These are phyloP conservation scores for Kryptolebias marmoratus DNA, from an alignment of 2,113 vertebrate species.

Conservation along the genomic window DNA sequence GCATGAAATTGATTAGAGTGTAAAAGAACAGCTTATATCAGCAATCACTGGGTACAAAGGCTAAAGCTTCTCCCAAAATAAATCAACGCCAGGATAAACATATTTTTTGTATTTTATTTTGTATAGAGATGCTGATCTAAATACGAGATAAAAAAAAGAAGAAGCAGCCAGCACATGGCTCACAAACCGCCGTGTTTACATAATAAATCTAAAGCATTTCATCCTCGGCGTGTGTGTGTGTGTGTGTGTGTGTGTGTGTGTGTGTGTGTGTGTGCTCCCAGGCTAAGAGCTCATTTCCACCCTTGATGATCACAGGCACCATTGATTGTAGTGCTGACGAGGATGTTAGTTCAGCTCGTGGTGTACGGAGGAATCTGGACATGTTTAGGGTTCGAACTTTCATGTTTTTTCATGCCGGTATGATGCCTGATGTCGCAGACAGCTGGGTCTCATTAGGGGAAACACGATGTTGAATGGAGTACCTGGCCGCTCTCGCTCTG, in stretches of 20 bases:
- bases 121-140: slow-evolving; percentile 39
- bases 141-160: slow-evolving; percentile 36
- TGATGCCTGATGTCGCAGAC: slow-evolving; percentile 68
- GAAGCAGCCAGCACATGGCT: slow-evolving; percentile 41
- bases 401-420: slow-evolving; percentile 67
- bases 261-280: slow-evolving; percentile 45
- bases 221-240: slow-evolving; percentile 24
- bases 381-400: slow-evolving; percentile 78
- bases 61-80: slow-evolving; percentile 23
- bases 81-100: slow-evolving; percentile 41
- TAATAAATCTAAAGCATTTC: slow-evolving; percentile 47
- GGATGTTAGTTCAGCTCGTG: slow-evolving; percentile 67
- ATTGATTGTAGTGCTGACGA: slow-evolving; percentile 76
- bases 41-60: slow-evolving; percentile 31
- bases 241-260: slow-evolving; percentile 26
- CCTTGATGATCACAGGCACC: slow-evolving; percentile 72
- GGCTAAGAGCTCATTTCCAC: slow-evolving; percentile 76
- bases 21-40: slow-evolving; percentile 47
- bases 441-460: slow-evolving; percentile 76
- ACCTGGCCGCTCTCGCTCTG: slow-evolving; percentile 51
- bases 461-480: slow-evolving; percentile 77
- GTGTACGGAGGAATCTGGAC: slow-evolving; percentile 72
- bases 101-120: slow-evolving; percentile 40
- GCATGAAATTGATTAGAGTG: slow-evolving; percentile 55
- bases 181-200: slow-evolving; percentile 56